phyloP scores from a whole-genome alignment of 2,797 vertebrate genomes.

The Dipus sagitta region DNA sequence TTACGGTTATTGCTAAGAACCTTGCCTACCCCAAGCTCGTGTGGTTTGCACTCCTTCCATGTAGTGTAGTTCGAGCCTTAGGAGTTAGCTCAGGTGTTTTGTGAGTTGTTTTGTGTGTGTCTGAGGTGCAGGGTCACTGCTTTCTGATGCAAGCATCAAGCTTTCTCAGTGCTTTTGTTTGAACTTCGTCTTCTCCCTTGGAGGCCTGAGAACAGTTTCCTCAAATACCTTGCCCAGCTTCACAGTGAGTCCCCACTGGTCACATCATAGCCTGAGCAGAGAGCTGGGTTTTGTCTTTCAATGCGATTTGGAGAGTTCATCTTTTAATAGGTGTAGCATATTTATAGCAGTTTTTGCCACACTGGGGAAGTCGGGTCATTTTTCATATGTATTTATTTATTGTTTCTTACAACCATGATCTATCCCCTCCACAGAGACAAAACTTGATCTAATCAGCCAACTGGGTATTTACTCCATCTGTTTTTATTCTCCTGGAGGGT shows the following conservation, averaged over 20 bases:
- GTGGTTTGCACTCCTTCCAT: fast-evolving
- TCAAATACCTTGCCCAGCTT: fast-evolving
- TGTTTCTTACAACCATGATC: not conserved
- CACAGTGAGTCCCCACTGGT: too few relatives aligned
- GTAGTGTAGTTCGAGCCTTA: too few relatives aligned
- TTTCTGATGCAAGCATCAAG: not conserved
- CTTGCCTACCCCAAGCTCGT: not conserved
- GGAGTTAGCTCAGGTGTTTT: too few relatives aligned
- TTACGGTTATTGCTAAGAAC: not conserved
- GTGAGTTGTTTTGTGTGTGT: not conserved
- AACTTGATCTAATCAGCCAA: not conserved
- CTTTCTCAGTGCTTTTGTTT: not conserved
- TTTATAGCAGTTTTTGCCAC: not conserved
- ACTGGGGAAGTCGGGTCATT: not conserved
- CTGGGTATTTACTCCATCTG: not conserved
- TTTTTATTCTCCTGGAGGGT: not conserved
- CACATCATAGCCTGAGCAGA: not conserved
- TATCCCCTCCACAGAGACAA: not conserved
- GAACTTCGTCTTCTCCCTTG: not conserved
- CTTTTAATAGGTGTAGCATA: not conserved
- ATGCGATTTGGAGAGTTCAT: too few relatives aligned
- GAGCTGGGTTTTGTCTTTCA: not conserved
- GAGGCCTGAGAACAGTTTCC: not conserved
- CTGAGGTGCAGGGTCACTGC: not conserved
- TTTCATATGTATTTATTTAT: not conserved